Percentiles rank a stretch among this genome's conserved stretches.
Evolutionary conservation across 1,140 invertebrate species (phyloP).

Genomic region (Globodera rostochiensis): DNA sequence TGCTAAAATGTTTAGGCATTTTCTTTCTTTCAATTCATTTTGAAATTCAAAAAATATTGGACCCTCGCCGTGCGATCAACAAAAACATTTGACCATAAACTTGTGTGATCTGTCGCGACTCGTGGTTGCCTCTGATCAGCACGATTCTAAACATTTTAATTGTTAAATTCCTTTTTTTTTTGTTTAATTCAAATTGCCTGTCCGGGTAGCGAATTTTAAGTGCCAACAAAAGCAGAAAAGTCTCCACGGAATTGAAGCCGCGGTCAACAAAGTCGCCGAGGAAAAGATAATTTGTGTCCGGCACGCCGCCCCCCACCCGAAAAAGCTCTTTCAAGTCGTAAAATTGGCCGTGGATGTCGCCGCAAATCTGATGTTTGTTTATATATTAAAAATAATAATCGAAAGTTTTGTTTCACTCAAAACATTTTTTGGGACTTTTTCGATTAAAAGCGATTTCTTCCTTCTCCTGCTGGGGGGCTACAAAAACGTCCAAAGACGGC

Average conservation of each 20-base stretch:
- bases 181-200: conserved; percentile 75
- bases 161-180: background rate
- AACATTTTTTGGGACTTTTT: too few species aligned
- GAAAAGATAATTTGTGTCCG: conserved; percentile 97
- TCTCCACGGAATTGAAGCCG: conserved; percentile 94
- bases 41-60: too few species aligned
- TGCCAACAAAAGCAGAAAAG: conserved; percentile 92
- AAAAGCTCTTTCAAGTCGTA: conserved; percentile 77
- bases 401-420: too few species aligned
- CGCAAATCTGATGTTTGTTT: conserved; percentile 77
- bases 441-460: background rate
- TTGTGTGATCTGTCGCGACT: conserved; percentile 97
- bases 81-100: conserved; percentile 41
- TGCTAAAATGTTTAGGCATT: background rate
- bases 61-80: too few species aligned
- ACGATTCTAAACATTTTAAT: conserved; percentile 77
- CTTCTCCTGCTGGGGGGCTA: too few species aligned
- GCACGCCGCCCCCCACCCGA: conserved; percentile 75
- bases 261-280: conserved; percentile 97
- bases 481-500: background rate
- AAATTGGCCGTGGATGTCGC: conserved; percentile 99
- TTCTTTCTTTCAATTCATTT: background rate
- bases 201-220: conserved; percentile 98
- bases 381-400: too few species aligned
- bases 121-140: conserved; percentile 91